phyloP scores from a whole-genome alignment of 1,140 invertebrate species.

The Hesperophylax magnus region DNA sequence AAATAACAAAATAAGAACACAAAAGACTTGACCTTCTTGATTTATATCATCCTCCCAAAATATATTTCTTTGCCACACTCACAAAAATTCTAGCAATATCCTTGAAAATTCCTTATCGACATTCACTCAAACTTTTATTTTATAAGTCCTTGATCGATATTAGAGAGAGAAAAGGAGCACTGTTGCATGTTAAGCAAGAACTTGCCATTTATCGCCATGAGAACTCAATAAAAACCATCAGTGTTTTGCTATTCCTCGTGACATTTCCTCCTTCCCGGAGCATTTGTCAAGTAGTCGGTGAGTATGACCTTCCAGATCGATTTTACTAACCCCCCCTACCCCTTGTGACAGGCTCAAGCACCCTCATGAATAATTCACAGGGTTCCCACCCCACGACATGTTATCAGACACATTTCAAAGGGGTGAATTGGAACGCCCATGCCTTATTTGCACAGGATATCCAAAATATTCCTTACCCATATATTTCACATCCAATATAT shows the following conservation, averaged over 20 bases:
- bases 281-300: constrained; percentile 35
- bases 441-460: constrained; percentile 26
- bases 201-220: background rate
- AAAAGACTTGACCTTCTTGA: too few species aligned
- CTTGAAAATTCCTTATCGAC: too few species aligned
- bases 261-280: constrained; percentile 10
- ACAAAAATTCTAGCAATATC: too few species aligned
- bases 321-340: constrained; percentile 8
- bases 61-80: too few species aligned
- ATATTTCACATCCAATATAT: background rate
- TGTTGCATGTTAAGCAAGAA: background rate
- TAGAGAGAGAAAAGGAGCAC: too few species aligned
- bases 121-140: too few species aligned
- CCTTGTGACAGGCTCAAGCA: constrained; percentile 11
- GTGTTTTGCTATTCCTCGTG: background rate
- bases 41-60: too few species aligned
- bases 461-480: constrained; percentile 17
- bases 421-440: constrained; percentile 19
- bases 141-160: too few species aligned
- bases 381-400: constrained; percentile 16
- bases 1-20: too few species aligned
- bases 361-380: constrained; percentile 30
- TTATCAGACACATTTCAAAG: constrained; percentile 37
- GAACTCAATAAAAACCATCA: constrained; percentile 1
- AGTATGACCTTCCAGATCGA: constrained; percentile 39